Evolutionary conservation across 1,140 invertebrate genomes (phyloP), one percentile per base, ranked within the genome.

Genomic region (Pteromalus puparum): DNA sequence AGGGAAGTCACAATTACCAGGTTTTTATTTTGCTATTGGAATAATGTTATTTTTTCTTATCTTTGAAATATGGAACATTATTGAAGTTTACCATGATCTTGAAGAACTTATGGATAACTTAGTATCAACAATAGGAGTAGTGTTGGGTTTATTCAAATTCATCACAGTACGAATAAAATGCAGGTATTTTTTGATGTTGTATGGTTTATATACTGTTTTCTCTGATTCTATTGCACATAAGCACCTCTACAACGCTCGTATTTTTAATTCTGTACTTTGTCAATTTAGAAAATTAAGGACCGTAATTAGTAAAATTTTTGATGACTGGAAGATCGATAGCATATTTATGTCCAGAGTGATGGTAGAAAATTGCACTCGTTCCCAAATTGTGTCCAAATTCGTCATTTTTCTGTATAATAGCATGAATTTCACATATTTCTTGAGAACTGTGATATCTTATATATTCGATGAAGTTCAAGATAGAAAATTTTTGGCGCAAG

Each of bases 61-160:
- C 6, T 85, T 85, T 70, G 42, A 75, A 81, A 24, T 81, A 10
- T 85, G 78, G 83, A 81, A 85, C 28, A 18, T 48, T 7, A 26
- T 30, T 34, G 61, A 24, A 28, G 38, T 79, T 18, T 76, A 67
- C 24, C n/a, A 34, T 12, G 30, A 85, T 76, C 73, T 85, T 26
- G 83, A 85, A 21, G 65, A n/a, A 12, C 78, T 85, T 10, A 85
- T 85, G 83, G 78, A 81, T 61, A 85, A 85, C 68, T 76, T 85
- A 48, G 68, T 81, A 48, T 78, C 78, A 7, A 75, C 78, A 2
- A 76, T 81, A 13, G 78, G 78, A 30, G 61, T 75, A 18, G 3
- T 81, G 5, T 61, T 42, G 9, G 83, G 53, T 24, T 24, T 85
- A 76, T 72, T 46, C 26, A 81, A 85, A 21, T 48, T 85, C 10